A percentile compares a stretch with the other conserved stretches of the same genome.
Conservation (phyloP, 2,797 vertebrate species). For the Argya squamiceps region DNA sequence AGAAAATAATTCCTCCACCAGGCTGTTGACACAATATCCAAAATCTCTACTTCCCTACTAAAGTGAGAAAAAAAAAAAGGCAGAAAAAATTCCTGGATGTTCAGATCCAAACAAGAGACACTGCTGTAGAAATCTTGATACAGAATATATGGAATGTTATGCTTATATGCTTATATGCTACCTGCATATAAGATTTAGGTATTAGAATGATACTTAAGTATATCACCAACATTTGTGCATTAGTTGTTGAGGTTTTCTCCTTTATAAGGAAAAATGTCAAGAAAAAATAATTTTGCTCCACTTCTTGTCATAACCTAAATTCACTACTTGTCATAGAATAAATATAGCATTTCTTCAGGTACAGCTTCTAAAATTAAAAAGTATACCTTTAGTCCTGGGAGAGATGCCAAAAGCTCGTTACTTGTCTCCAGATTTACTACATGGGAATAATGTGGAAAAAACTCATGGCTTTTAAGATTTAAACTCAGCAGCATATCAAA, state of each 20-base stretch:
- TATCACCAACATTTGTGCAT: background rate
- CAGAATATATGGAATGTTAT: background rate
- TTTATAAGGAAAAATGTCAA: conserved; percentile 33
- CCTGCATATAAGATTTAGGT: background rate
- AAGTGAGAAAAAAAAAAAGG: background rate
- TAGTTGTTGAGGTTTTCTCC: background rate
- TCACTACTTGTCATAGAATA: conserved; percentile 27
- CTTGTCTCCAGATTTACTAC: conserved; percentile 70
- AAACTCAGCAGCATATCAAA: conserved; percentile 76
- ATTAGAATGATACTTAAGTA: background rate
- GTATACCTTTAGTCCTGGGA: conserved; percentile 58
- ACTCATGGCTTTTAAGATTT: conserved; percentile 69
- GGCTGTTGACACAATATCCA: background rate
- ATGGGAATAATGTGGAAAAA: conserved; percentile 71
- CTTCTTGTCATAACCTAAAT: conserved; percentile 29
- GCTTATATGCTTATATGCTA: no score
- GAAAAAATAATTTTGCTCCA: conserved; percentile 18
- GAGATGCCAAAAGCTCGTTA: conserved; percentile 63
- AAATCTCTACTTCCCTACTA: background rate
- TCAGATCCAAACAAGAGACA: background rate
- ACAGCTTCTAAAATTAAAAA: conserved; percentile 57
- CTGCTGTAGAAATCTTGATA: background rate
- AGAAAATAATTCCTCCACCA: background rate
- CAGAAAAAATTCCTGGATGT: background rate
- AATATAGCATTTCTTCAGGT: conserved; percentile 67